A percentile compares a stretch with the other conserved stretches of the same genome.
phyloP scores from a whole-genome alignment of 2,888 invertebrate genomes.

The Conomelus anceps region DNA sequence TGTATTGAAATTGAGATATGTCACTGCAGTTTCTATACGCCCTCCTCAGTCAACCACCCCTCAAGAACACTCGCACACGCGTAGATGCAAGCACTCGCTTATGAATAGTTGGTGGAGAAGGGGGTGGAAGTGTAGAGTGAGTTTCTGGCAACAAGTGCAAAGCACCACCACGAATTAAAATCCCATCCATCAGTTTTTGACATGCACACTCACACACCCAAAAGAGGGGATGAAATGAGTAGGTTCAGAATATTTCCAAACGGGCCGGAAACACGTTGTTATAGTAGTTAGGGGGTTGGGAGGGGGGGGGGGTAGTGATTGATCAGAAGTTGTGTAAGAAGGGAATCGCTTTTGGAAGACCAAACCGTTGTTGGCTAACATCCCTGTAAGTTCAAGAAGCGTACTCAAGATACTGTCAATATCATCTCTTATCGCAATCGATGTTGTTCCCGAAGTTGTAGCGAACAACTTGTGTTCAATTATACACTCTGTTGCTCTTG shows the following conservation, averaged over 20 bases:
- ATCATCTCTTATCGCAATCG: neutral
- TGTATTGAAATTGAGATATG: neutral
- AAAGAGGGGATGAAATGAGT: neutral
- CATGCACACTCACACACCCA: neutral
- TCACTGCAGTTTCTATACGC: neutral
- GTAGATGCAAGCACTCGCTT: neutral
- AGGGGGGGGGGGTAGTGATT: neutral
- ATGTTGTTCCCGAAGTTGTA: neutral
- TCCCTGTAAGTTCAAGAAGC: neutral
- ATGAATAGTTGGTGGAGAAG: neutral
- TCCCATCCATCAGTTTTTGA: neutral
- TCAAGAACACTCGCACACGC: neutral
- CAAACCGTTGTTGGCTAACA: neutral
- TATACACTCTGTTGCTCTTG: neutral
- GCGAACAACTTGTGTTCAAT: neutral
- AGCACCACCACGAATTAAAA: neutral
- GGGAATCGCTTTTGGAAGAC: neutral
- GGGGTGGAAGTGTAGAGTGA: neutral
- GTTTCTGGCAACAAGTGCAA: neutral
- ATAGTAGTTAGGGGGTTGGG: neutral
- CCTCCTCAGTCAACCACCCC: neutral
- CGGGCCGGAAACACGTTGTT: neutral
- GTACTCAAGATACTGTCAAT: neutral
- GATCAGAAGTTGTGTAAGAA: slow-evolving; percentile 3
- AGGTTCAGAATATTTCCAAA: neutral